Evolutionary conservation across 2,797 vertebrate species (phyloP), one percentile per base, ranked within the genome.

Genomic region (Crocodylus rhombifer): DNA sequence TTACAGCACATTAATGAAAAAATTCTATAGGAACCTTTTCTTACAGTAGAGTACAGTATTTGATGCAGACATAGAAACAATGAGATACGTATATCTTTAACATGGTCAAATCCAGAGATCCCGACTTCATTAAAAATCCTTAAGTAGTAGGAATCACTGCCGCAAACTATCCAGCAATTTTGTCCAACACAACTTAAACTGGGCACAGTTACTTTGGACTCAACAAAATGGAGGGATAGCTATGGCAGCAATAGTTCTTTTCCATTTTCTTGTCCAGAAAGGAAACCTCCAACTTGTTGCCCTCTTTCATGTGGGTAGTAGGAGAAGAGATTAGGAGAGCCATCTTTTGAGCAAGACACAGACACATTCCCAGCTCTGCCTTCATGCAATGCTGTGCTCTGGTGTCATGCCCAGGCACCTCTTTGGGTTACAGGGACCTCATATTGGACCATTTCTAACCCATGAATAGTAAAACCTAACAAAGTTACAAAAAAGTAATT

Each of bases 141-240:
- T 81, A 4, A 8, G 65, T 17, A 28, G 13, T 30, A 12, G 36
- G 64, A 17, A 83, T 1, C 18, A 5, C 10, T 1, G 2, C 55
- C 6, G 63, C 14, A 42, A 33, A n/a, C 79, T 77, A 60, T 1
- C 0, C 3, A 4, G 56, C 4, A 3, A n/a, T 2, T 5, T 51
- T 55, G 6, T 84, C 64, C 80, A 30, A 8, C 51, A 36, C 23
- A 60, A 84, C 80, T 95, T 17, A 60, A 23, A 3, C 0, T 2
- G 51, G 28, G 5, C 20, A 30, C 23, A 42, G 9, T 57, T 26
- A 10, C 62, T 36, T 74, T 77, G 51, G 30, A 73, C 64, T 75
- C 30, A 1, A 13, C 5, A 80, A 28, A 73, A 12, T 13, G 7
- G 30, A 36, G 20, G 33, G 13, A 42, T 42, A 42, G 42, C 42